Evolutionary conservation across 1,140 invertebrate species (phyloP).

Genomic region (Artemia franciscana): DNA sequence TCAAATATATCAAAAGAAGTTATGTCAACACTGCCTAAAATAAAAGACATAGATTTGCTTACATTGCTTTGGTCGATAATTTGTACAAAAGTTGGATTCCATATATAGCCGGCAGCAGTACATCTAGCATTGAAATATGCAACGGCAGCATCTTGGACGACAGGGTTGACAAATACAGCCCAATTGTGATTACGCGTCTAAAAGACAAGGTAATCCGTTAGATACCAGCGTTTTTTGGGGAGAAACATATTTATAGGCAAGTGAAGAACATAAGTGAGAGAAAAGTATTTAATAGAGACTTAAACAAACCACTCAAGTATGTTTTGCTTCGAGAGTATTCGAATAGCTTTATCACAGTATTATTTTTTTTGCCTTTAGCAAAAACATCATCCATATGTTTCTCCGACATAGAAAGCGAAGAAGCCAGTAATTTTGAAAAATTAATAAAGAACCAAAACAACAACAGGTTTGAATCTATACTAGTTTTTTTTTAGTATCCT

Average conservation of each 20-base stretch:
- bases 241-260: background rate
- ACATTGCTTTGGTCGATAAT: constrained; percentile 68
- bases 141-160: constrained; percentile 72
- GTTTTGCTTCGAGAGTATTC: too few relatives aligned
- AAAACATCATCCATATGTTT: too few relatives aligned
- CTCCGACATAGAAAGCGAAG: too few relatives aligned
- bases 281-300: background rate
- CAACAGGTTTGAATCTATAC: too few relatives aligned
- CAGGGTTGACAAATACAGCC: constrained; percentile 76
- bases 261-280: background rate
- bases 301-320: background rate
- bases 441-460: too few relatives aligned
- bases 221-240: background rate
- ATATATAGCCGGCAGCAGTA: constrained; percentile 65
- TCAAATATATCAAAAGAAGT: too few relatives aligned
- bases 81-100: constrained; percentile 81
- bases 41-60: constrained; percentile 18
- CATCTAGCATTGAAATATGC: constrained; percentile 51
- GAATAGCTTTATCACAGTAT: too few relatives aligned
- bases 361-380: too few relatives aligned
- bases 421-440: too few relatives aligned
- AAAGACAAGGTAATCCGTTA: constrained; percentile 17
- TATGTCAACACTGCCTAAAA: too few relatives aligned
- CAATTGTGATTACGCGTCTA: constrained; percentile 66
- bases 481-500: too few relatives aligned